Evolutionary conservation across 2,113 vertebrate species (phyloP), one percentile per base, ranked within the genome.

Genomic region (Pituophis catenifer): DNA sequence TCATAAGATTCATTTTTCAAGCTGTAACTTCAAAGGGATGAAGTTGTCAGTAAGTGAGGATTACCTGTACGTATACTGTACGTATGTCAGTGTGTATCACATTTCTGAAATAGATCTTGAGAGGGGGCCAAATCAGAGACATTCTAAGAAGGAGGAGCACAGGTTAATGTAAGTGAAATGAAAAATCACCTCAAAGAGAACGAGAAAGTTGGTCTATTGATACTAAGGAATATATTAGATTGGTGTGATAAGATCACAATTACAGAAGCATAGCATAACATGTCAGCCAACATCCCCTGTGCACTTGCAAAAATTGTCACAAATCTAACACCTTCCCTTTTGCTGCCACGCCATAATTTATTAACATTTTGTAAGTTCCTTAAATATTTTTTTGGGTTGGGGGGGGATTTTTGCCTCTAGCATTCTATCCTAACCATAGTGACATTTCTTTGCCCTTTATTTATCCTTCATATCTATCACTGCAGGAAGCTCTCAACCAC

Each of bases 391-490:
- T 65, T 57, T 19, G 0, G 21, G 57, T 5, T 0, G 3, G 48
- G n/a, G 90, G 85, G 0, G 0, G 10, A 21, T 44, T 24, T 92
- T 86, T 92, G 6, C 33, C 81, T 1, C 1, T 0, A 88, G 8
- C 90, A 89, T 23, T 0, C n/a, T 92, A 90, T 85, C 93, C 3
- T 29, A 93, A 92, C n/a, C 65, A 85, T 85, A 81, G 53, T 92
- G 26, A 33, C 86, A 93, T 93, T 92, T 70, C 19, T 4, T 0
- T 94, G n/a, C 50, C 92, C 90, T 91, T 94, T 91, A 0, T 2
- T 0, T 92, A 70, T 86, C 1, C 7, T 95, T 95, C 89, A 93
- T 75, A 93, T 95, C 90, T 65, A 48, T 2, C 1, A 75, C 0
- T 23, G 54, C 90, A 23, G 13, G 1, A 90, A 1, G 91, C 81